Evolutionary conservation across 2,888 invertebrate species (phyloP), one percentile per base, ranked within the genome.

Genomic region (Apotomis turbidana): DNA sequence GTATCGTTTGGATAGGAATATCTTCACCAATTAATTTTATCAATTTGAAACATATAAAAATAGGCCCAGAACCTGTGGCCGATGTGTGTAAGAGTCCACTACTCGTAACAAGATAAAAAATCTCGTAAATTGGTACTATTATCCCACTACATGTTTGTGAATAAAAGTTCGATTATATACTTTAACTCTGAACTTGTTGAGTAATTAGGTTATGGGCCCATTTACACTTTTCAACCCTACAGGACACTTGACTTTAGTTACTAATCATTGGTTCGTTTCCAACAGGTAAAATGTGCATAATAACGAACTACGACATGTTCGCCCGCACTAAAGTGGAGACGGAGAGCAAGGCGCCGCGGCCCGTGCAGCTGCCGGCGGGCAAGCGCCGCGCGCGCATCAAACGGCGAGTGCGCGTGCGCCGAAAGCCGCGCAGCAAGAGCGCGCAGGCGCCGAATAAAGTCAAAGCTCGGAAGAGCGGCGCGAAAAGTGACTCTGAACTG

Each of bases 231-330:
- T 12, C 13, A 41, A 41, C 5, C 41, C 41, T 41, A 49, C 49
- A 12, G 12, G 3, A 49, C 49, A 9, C 9, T 8, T 9, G 10
- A 8, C 0, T 49, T 8, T 2, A 49, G 10, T 49, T 0, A 9
- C 9, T 49, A 49, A 49, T 49, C 38, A n/a, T 6, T 38, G 46
- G 27, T 8, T 46, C 27, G 4, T 27, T 27, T 13, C 46, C 13
- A 27, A n/a, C 80, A 94, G 94, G 93, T 74, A 93, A 91, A 85
- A 90, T 91, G 88, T 94, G 94, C 79, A 83, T 80, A 4, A 93
- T 94, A 75, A 92, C 92, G 6, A 94, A 93, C 81, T 91, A 93
- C 79, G 94, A 94, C 76, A 93, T 91, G 90, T 93, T 94, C 77
- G 89, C 93, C 5, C 90, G 94, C 59, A 80, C 91, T 55, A 91